phyloP scores from a whole-genome alignment of 2,888 invertebrate genomes.

The Hemaris fuciformis region DNA sequence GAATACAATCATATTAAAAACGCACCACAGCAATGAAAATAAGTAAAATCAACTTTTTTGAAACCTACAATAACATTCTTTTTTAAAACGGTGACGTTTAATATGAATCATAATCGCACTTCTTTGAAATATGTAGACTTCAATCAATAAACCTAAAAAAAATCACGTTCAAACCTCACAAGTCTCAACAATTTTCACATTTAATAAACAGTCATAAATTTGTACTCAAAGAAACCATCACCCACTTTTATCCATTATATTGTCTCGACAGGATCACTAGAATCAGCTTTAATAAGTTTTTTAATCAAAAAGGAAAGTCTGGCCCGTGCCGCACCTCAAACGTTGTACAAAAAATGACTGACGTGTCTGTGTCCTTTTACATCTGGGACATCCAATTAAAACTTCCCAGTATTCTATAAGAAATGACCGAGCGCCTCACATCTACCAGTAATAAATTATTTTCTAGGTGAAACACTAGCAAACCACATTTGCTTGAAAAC shows the following conservation, averaged over 20 bases:
- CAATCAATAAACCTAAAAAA: no score
- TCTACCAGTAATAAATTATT: constrained; percentile 14
- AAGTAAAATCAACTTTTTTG: no score
- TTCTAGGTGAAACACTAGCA: constrained; percentile 12
- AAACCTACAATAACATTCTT: no score
- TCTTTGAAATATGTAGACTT: no score
- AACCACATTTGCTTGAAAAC: not conserved
- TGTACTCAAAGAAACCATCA: no score
- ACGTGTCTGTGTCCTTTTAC: constrained; percentile 13
- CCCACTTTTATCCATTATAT: not conserved
- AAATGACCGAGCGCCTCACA: not conserved
- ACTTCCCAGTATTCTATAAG: constrained; percentile 29
- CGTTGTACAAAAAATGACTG: constrained; percentile 25
- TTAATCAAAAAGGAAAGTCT: constrained; percentile 28
- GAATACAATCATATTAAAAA: no score
- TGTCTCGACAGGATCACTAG: not conserved
- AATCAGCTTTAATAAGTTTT: not conserved
- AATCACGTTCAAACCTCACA: no score
- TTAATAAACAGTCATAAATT: no score
- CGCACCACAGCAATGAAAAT: no score
- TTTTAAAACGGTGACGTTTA: no score
- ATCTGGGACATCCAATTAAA: constrained; percentile 46
- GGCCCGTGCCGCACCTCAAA: constrained; percentile 27
- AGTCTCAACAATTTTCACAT: no score
- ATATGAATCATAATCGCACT: no score